These are phyloP conservation scores for Prunella strophiata DNA, from an alignment of 2,797 vertebrate genomes.

Conservation along the genomic window DNA sequence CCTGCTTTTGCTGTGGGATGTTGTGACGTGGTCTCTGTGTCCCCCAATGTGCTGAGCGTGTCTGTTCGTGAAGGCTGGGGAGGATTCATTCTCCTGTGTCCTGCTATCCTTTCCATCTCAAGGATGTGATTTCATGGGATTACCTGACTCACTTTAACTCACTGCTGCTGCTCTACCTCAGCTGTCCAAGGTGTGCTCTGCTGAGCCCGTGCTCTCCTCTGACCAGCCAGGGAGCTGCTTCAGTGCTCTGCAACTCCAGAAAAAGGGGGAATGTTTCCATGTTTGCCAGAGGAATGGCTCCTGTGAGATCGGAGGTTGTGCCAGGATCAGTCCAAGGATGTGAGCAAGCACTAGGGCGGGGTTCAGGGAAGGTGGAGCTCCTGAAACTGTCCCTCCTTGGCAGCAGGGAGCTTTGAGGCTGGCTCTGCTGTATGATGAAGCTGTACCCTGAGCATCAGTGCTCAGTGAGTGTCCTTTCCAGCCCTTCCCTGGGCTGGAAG, in stretches of 20 bases:
- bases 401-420: not conserved
- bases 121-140: not conserved
- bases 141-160: not conserved
- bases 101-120: not conserved
- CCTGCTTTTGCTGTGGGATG: not conserved
- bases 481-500: not conserved
- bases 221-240: not conserved
- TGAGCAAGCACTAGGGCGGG: not conserved
- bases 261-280: not conserved
- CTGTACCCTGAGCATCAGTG: not conserved
- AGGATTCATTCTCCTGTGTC: not conserved
- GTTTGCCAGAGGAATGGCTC: not conserved
- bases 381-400: not conserved
- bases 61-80: not conserved
- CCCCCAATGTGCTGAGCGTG: fast-evolving
- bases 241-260: not conserved
- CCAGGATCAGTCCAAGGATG: not conserved
- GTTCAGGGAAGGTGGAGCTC: not conserved
- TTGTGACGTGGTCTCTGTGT: not conserved
- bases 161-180: not conserved
- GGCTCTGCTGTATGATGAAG: not conserved
- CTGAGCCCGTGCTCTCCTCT: not conserved
- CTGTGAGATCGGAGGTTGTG: not conserved
- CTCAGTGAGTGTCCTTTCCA: not conserved
- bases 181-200: not conserved